Conservation (phyloP, 1,140 invertebrate species). For the Stegodyphus mimosarum region DNA sequence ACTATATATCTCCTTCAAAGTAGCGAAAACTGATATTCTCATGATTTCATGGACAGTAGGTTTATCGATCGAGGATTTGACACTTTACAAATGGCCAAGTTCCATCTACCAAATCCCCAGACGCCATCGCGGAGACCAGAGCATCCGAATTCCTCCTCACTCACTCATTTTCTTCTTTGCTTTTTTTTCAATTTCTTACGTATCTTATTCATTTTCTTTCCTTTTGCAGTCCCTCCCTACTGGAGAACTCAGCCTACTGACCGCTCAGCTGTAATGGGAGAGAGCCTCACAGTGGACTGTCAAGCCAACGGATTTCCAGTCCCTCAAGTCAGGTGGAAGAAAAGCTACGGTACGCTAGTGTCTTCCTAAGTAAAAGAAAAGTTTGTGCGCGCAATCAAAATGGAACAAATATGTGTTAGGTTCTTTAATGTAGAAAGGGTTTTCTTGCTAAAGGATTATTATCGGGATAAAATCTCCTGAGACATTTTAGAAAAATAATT, state of each 20-base stretch:
- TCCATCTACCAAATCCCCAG: constrained; percentile 38
- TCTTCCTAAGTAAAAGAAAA: too few species aligned
- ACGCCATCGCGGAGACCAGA: constrained; percentile 16
- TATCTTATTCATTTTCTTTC: constrained; percentile 18
- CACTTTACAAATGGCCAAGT: constrained; percentile 56
- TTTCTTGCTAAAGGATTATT: too few species aligned
- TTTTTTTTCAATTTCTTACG: constrained; percentile 34
- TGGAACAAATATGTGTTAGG: too few species aligned
- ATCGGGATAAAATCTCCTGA: too few species aligned
- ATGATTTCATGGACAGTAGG: constrained; percentile 42
- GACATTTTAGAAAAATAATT: too few species aligned
- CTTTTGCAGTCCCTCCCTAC: constrained; percentile 67
- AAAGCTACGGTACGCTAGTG: constrained; percentile 55
- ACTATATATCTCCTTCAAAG: constrained; percentile 7
- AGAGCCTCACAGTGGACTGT: constrained; percentile 63
- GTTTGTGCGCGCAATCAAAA: too few species aligned
- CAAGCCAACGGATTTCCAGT: constrained; percentile 64
- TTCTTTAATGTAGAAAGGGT: too few species aligned
- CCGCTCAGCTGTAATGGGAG: constrained; percentile 61
- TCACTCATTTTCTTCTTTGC: constrained; percentile 9
- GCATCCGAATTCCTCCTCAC: background rate
- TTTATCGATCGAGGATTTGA: constrained; percentile 53
- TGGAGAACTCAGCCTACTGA: constrained; percentile 70
- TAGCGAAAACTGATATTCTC: constrained; percentile 34
- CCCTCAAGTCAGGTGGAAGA: constrained; percentile 65